These are phyloP conservation scores for Actenoides hombroni DNA, from an alignment of 2,113 vertebrate genomes.

Conservation along the genomic window DNA sequence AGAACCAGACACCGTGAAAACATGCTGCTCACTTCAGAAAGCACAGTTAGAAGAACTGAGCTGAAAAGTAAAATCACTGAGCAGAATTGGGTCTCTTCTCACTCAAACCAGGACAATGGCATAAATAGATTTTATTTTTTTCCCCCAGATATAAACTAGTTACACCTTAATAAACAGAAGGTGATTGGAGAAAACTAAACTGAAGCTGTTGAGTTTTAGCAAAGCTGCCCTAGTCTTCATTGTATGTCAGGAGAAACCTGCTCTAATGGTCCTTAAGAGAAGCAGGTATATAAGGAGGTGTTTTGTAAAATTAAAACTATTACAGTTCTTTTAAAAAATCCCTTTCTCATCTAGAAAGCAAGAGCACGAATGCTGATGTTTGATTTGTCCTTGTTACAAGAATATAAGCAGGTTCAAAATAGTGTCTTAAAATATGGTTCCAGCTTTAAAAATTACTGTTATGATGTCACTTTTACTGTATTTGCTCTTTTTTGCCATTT, in stretches of 20 bases:
- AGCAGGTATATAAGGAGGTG: background rate
- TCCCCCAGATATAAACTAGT: background rate
- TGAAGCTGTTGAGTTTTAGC: background rate
- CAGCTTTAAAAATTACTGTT: background rate
- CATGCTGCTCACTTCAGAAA: no score
- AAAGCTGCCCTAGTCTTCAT: background rate
- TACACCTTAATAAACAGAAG: background rate
- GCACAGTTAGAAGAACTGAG: no score
- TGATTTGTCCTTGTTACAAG: background rate
- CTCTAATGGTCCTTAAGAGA: background rate
- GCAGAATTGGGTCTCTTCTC: no score
- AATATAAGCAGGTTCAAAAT: background rate
- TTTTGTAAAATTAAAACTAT: background rate
- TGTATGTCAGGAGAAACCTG: background rate
- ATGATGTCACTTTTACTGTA: background rate
- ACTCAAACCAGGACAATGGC: background rate
- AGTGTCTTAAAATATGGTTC: background rate
- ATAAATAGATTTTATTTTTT: background rate
- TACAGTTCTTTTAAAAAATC: background rate
- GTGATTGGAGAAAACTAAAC: background rate
- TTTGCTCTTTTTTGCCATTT: background rate
- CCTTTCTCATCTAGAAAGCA: background rate
- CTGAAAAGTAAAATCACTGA: no score
- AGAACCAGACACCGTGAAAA: no score
- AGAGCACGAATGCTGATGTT: background rate